Base-by-base conservation (phyloP, 1,140 invertebrate genomes). In the Chionoecetes opilio region DNA sequence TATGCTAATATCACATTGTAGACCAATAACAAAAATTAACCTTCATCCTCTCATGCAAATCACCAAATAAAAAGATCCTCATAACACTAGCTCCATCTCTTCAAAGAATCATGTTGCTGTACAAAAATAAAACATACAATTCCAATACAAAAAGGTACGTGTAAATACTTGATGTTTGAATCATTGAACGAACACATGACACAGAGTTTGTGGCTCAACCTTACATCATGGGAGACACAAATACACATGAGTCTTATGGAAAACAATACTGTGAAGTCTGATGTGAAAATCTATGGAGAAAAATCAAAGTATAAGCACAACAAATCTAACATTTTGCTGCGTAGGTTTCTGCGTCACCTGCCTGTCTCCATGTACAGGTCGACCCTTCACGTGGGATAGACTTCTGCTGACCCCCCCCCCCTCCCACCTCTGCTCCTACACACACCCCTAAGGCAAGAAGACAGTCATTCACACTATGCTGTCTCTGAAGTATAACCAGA, bases 1-100 rank as follows among this genome's bases (percentile, higher is more conserved):
- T 90, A 90, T 31, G 32, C 41, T 90, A 90, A 31, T 90, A 53
- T 53, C 41, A 90, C 88, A 90, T 53, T 90, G n/a, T 31, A 21
- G 34, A 26, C 26, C 35, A 88, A 88, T n/a, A n/a, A n/a, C n/a
- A n/a, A n/a, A n/a, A n/a, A n/a, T n/a, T n/a, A n/a, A n/a, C n/a
- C n/a, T n/a, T 3, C 86, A 37, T 38, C 35, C 21, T 11, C 35
- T 11, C 26, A 34, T 53, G 38, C n/a, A 90, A 17, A 21, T n/a
- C 38, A 88, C 26, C 35, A 11, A 38, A 11, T 29, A 37, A 29
- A 37, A 88, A 88, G 37, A 86, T n/a, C 34, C 32, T n/a, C 35
- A 38, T 41, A 29, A 21, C 9, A 38, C 41, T 14, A 14, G n/a
- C 32, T 88, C 38, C 32, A 38, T 29, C 11, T 29, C 84, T 35